Conservation (phyloP, 2,113 vertebrate genomes). For the Thalassarche chlororhynchos region DNA sequence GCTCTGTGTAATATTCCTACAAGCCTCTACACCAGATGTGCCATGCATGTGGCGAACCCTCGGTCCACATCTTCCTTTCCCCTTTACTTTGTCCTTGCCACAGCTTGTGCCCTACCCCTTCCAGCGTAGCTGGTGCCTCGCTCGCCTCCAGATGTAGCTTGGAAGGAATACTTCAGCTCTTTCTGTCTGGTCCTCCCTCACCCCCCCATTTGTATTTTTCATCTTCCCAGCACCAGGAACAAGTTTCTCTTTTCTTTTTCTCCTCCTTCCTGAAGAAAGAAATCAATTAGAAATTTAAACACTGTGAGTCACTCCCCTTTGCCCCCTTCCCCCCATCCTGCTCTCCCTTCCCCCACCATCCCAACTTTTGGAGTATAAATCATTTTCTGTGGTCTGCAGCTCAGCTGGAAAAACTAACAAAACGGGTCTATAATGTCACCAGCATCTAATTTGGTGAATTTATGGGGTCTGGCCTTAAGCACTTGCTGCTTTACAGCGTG, state of each 20-base stretch:
- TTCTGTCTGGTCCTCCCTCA: not conserved
- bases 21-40: not conserved
- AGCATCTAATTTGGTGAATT: conserved; percentile 54
- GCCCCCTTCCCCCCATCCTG: not conserved
- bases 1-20: not conserved
- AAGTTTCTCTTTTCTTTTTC: not conserved
- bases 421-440: conserved; percentile 47
- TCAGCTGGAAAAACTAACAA: conserved; percentile 66
- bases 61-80: not conserved
- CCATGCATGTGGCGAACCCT: not conserved
- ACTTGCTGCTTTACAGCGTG: conserved; percentile 11
- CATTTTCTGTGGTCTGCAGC: conserved; percentile 31
- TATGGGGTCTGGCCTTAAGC: conserved; percentile 48
- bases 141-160: not conserved
- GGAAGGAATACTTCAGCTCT: not conserved
- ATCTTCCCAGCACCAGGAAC: not conserved
- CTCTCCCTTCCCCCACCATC: not conserved
- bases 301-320: not conserved
- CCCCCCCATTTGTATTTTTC: not conserved
- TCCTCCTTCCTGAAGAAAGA: not conserved
- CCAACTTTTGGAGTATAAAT: conserved; percentile 3
- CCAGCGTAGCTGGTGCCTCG: not conserved
- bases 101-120: not conserved
- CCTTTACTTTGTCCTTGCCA: not conserved
- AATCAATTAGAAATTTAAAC: not conserved